A percentile compares a stretch with the other conserved stretches of the same genome.
Conservation (phyloP, 2,797 vertebrate species). For the Periparus ater region DNA sequence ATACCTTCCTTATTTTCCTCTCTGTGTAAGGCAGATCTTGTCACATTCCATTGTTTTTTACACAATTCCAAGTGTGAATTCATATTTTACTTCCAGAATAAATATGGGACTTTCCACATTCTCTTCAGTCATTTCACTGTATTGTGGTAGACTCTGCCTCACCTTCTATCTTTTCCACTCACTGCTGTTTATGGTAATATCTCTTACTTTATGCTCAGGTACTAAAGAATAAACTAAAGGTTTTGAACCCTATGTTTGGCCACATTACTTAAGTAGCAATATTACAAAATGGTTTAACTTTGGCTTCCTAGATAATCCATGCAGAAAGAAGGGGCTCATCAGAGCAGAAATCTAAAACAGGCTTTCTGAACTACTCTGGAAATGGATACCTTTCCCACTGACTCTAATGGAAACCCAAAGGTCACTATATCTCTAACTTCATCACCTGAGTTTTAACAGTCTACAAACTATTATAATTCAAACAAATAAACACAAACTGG, state of each 20-base stretch:
- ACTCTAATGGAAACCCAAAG: background rate
- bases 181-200: background rate
- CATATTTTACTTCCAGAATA: background rate
- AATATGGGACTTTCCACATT: background rate
- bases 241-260: background rate
- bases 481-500: background rate
- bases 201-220: background rate
- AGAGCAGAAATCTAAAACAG: background rate
- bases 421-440: background rate
- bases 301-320: background rate
- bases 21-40: background rate
- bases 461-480: background rate
- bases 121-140: background rate
- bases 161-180: background rate
- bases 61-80: background rate
- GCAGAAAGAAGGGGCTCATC: background rate
- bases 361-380: background rate
- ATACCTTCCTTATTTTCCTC: background rate
- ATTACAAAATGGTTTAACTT: background rate
- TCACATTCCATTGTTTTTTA: background rate
- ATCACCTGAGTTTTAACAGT: background rate
- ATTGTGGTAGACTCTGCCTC: background rate
- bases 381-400: background rate
- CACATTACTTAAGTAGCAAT: background rate
- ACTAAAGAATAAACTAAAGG: background rate